Evolutionary conservation across 2,888 invertebrate species (phyloP).

Genomic region (Aphodius granarius): DNA sequence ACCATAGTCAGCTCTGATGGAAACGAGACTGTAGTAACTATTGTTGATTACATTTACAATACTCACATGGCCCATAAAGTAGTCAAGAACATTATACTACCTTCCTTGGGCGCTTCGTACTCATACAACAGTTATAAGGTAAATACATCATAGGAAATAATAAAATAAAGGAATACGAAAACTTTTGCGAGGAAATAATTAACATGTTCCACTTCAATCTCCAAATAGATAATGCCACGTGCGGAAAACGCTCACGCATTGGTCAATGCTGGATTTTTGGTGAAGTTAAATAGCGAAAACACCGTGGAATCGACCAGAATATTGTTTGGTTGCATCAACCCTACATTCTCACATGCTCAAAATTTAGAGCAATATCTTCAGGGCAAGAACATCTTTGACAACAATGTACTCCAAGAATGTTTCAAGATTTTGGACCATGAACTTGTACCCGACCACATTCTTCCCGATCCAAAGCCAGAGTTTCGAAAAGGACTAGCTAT

Average conservation of each 20-base stretch:
- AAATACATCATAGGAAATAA: background rate
- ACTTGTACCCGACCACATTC: conserved; percentile 63
- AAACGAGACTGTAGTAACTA: background rate
- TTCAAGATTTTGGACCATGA: conserved; percentile 58
- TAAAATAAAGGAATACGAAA: background rate
- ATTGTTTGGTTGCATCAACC: conserved; percentile 67
- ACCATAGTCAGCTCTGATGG: conserved; percentile 37
- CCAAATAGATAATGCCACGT: conserved; percentile 68
- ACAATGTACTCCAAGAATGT: conserved; percentile 52
- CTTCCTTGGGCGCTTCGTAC: conserved; percentile 51
- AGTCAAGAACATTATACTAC: conserved; percentile 55
- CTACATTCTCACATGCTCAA: conserved; percentile 56
- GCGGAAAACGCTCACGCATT: conserved; percentile 75
- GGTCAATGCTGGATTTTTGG: conserved; percentile 73
- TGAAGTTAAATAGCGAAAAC: conserved; percentile 57
- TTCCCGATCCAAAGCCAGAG: conserved; percentile 68
- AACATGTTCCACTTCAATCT: background rate
- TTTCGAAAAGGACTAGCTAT: conserved; percentile 73
- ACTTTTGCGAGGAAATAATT: background rate
- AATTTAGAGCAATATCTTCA: conserved; percentile 55
- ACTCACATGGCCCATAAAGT: conserved; percentile 39
- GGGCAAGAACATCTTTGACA: conserved; percentile 52
- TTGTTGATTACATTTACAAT: conserved; percentile 24
- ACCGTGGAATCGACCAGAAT: conserved; percentile 58
- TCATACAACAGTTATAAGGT: conserved; percentile 47